A percentile compares a stretch with the other conserved stretches of the same genome.
phyloP scores from a whole-genome alignment of 2,113 vertebrate species.

The Dolichallabes microphthalmus region DNA sequence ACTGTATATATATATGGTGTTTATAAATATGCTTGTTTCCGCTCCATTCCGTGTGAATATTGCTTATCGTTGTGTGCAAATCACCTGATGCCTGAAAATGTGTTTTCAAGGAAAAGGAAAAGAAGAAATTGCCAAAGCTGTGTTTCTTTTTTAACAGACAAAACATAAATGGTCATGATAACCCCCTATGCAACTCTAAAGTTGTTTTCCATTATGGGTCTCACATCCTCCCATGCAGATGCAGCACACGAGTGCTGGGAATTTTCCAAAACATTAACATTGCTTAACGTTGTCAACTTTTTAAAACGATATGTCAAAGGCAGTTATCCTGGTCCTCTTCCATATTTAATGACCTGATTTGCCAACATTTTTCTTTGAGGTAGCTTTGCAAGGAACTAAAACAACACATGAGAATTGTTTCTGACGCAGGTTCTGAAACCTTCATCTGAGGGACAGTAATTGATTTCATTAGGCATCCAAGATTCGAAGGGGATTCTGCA shows the following conservation, averaged over 20 bases:
- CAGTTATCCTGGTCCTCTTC: background rate
- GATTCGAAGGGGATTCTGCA: background rate
- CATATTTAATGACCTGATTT: background rate
- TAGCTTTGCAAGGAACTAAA: background rate
- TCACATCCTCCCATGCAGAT: background rate
- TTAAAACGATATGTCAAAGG: background rate
- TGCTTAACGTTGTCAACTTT: background rate
- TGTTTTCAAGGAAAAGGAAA: background rate
- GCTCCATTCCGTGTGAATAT: background rate
- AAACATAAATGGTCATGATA: background rate
- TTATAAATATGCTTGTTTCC: background rate
- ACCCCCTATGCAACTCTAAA: background rate
- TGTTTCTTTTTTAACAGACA: background rate
- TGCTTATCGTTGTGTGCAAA: background rate
- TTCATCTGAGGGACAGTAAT: background rate
- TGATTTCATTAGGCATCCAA: background rate
- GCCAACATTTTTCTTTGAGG: background rate
- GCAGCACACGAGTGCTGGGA: background rate
- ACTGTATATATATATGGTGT: background rate
- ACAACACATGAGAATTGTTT: background rate
- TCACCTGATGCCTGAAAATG: background rate
- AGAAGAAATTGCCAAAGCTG: background rate
- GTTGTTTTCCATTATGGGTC: background rate
- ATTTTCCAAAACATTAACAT: background rate
- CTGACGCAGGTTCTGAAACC: background rate